Base-by-base conservation (phyloP, 2,888 invertebrate genomes). In the Ptilodon capucinus region DNA sequence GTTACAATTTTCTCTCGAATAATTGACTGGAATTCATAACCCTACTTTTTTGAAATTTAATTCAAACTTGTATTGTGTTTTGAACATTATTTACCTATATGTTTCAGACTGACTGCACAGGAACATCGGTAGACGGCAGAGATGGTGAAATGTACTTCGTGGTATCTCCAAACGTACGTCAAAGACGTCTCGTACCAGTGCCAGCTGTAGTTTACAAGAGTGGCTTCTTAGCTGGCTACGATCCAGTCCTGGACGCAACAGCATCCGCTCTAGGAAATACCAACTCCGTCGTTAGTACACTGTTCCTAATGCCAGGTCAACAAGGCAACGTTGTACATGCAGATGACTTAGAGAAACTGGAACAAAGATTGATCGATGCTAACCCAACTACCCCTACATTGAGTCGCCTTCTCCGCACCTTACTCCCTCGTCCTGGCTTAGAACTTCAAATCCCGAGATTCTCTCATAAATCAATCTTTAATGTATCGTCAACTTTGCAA, bases 101-200 rank as follows among this genome's bases (percentile, higher is more conserved):
- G n/a, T 93, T 93, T 59, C 92, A 97, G 93, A 96, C 96, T 14
- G 96, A 97, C 68, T 97, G 97, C 78, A 92, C 94, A 0, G 91
- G 91, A 21, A 95, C 94, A 2, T 95, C 96, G 0, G 94, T 94
- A 0, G 93, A 94, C 32, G 96, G 96, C 18, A 92, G 96, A 42
- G 96, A 97, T 67, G 96, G 96, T 0, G 97, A 97, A 84, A 93
- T 96, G 92, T 96, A 96, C 81, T 97, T 96, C 81, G 96, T 96
- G 23, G 96, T 96, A 0, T 94, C 95, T 35, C 97, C 95, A 0
- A 95, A 94, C 6, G 94, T 96, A 2, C 92, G 96, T 18, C 96
- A 96, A 76, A 92, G 96, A 23, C 93, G 97, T 40, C 86, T 97
- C 4, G 94, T 97, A 0, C 96, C 96, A 0, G 95, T 97, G 3